A percentile compares a stretch with the other conserved stretches of the same genome.
These are phyloP conservation scores for Hirudinaria manillensis DNA, from an alignment of 2,888 invertebrate genomes.

Conservation along the genomic window DNA sequence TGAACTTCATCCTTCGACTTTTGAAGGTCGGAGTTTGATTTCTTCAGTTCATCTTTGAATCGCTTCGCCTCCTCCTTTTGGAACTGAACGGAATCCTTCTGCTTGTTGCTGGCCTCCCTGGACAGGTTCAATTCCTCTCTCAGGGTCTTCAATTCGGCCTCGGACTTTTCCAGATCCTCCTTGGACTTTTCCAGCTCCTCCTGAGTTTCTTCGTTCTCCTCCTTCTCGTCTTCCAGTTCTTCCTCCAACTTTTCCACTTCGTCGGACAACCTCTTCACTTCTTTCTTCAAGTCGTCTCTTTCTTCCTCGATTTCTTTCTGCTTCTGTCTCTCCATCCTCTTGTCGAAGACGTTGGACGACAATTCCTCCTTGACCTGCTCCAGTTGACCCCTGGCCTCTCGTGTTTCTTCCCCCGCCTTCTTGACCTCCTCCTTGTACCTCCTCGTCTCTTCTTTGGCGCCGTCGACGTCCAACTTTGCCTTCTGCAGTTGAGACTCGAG, in stretches of 20 bases:
- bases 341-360: neutral
- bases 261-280: conserved; percentile 18
- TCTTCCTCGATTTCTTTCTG: conserved; percentile 25
- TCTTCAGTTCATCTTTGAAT: neutral
- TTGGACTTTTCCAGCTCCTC: conserved; percentile 2
- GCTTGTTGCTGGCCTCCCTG: neutral
- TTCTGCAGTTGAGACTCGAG: conserved; percentile 24
- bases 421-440: conserved; percentile 28
- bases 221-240: conserved; percentile 8
- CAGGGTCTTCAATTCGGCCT: neutral
- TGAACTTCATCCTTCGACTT: conserved; percentile 22
- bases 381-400: conserved; percentile 25
- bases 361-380: conserved; percentile 30
- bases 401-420: conserved; percentile 16
- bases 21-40: conserved; percentile 3
- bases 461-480: conserved; percentile 19
- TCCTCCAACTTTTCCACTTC: conserved; percentile 25
- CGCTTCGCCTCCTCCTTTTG: neutral
- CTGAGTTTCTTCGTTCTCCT: neutral
- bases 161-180: neutral
- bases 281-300: conserved; percentile 27
- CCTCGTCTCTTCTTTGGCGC: conserved; percentile 13
- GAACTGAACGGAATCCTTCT: neutral
- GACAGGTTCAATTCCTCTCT: neutral
- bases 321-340: conserved; percentile 23